Conservation (phyloP, 2,888 invertebrate species). For the Chesias legatella region DNA sequence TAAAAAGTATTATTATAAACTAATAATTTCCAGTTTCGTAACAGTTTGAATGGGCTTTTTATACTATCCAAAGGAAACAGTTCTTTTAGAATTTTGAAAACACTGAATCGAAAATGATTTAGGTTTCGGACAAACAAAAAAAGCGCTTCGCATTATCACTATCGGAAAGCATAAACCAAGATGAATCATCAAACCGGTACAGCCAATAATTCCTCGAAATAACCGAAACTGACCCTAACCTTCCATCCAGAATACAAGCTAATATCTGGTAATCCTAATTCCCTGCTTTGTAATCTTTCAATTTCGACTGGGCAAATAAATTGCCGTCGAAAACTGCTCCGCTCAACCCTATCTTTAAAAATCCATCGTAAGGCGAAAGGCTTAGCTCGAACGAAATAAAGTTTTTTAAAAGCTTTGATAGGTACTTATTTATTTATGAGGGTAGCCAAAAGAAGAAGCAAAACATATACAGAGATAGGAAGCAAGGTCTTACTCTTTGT, state of each 20-base stretch:
- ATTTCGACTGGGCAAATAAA: conserved; percentile 57
- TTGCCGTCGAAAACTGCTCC: conserved; percentile 34
- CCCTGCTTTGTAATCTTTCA: conserved; percentile 56
- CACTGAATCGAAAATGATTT: no score
- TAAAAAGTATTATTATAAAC: no score
- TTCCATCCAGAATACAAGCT: conserved; percentile 25
- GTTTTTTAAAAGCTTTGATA: not conserved
- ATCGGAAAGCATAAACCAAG: conserved; percentile 11
- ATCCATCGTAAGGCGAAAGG: conserved; percentile 36
- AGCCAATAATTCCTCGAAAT: conserved; percentile 39
- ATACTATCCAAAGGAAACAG: no score
- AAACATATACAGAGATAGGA: no score
- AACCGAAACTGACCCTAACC: conserved; percentile 13
- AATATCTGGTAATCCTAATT: conserved; percentile 47
- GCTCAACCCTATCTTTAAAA: conserved; percentile 59
- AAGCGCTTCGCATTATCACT: no score
- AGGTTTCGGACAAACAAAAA: conserved; percentile 6
- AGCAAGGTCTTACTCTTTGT: no score
- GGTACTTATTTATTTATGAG: no score
- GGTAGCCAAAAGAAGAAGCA: no score
- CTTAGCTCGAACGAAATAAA: not conserved
- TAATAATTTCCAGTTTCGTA: no score
- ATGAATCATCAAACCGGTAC: conserved; percentile 38
- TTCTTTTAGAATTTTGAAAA: no score
- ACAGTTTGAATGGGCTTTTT: no score